Base-by-base conservation (phyloP, 1,140 invertebrate genomes). In the Ostrea denselamellosa region DNA sequence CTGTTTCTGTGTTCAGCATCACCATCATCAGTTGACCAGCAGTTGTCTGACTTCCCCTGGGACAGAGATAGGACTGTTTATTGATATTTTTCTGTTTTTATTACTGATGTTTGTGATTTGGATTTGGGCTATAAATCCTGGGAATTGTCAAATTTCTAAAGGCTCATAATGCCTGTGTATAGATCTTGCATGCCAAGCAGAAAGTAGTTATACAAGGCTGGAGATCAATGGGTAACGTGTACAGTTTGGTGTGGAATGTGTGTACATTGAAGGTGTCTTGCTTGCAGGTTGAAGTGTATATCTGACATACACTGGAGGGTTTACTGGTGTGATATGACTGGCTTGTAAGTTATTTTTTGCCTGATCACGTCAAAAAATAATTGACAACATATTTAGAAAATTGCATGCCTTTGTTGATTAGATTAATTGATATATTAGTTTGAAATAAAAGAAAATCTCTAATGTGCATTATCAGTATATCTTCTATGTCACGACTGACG, bases 261-360 rank as follows among this genome's bases (percentile, higher is more conserved):
- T 77, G 4, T 71, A 7, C 28, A 77, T 77, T 9, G 9, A 44
- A 77, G 68, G 25, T 77, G 22, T 77, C 25, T 28, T 62, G 25
- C 28, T 28, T 77, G 10, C 25, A 25, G 14, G 58, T 62, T 5
- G 7, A 62, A 62, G 58, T 17, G 58, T 62, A 7, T 19, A 12
- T n/a, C 14, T 22, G 14, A 77, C 25, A 25, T 28, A 28, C 12
- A 28, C 22, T 34, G 68, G 28, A 28, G 68, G 68, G 28, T 77
- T 77, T 28, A 77, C 68, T 77, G 7, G 8, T 34, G 12, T 28
- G 10, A 14, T 22, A 77, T 34, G 68, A 77, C 25, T 14, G n/a
- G 68, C 10, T 14, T 77, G 68, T 77, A 77, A 77, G 68, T 77
- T 77, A 77, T 77, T 77, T 68, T 77, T 77, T 25, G 12, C 68